Percentiles rank a stretch among this genome's conserved stretches.
These are phyloP conservation scores for Pungitius pungitius DNA, from an alignment of 2,113 vertebrate genomes.

Conservation along the genomic window DNA sequence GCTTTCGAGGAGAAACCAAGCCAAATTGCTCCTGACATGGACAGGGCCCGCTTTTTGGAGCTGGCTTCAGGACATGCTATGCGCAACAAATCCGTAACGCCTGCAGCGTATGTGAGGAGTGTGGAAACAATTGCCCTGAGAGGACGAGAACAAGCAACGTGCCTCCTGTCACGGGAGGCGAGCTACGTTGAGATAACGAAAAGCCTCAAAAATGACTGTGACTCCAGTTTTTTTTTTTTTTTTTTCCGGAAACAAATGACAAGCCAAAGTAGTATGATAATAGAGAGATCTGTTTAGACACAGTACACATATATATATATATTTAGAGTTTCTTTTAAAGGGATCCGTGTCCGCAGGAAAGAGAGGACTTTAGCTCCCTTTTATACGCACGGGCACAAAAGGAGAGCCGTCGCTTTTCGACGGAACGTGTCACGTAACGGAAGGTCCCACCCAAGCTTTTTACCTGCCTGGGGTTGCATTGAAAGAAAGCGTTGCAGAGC, in stretches of 20 bases:
- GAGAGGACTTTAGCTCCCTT: slow-evolving; percentile 70
- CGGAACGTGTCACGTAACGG: slow-evolving; percentile 80
- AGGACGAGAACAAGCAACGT: slow-evolving; percentile 15
- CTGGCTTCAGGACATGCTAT: slow-evolving; percentile 43
- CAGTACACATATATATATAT: slow-evolving; percentile 45
- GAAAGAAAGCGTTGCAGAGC: slow-evolving; percentile 74
- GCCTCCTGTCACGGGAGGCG: slow-evolving; percentile 26
- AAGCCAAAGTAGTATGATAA: slow-evolving; percentile 60
- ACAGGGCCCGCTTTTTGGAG: slow-evolving; percentile 45
- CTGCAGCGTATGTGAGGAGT: slow-evolving; percentile 12
- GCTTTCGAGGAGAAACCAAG: slow-evolving; percentile 42
- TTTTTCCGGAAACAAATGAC: slow-evolving; percentile 33
- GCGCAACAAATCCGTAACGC: slow-evolving; percentile 48
- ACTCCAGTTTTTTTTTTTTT: slow-evolving; percentile 22
- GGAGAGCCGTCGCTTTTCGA: slow-evolving; percentile 74
- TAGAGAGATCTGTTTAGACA: slow-evolving; percentile 47
- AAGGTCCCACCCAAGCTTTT: slow-evolving; percentile 81
- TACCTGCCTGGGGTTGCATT: slow-evolving; percentile 79
- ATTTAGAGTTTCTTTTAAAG: slow-evolving; percentile 70
- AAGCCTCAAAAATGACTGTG: slow-evolving; percentile 19
- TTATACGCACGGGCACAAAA: slow-evolving; percentile 78
- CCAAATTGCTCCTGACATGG: slow-evolving; percentile 60
- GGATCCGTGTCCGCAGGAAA: slow-evolving; percentile 68
- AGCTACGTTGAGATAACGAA: slow-evolving; percentile 30
- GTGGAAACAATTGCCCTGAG: slow-evolving; percentile 43